A percentile compares a stretch with the other conserved stretches of the same genome.
phyloP scores from a whole-genome alignment of 2,797 vertebrate species.

The Vultur gryphus region DNA sequence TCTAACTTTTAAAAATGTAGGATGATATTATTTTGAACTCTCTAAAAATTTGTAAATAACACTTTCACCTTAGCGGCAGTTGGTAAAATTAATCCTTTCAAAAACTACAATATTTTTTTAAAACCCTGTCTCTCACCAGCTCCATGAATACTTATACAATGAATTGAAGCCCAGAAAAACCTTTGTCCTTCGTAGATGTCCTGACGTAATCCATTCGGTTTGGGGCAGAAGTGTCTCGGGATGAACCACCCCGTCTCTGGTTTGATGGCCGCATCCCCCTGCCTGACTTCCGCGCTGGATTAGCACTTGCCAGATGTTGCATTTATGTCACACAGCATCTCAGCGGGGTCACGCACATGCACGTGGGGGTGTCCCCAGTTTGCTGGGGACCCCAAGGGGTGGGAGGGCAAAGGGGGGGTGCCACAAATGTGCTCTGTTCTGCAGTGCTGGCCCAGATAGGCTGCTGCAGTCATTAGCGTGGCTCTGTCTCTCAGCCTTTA shows the following conservation, averaged over 20 bases:
- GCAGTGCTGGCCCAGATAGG: neutral
- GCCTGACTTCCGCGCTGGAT: neutral
- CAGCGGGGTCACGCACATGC: neutral
- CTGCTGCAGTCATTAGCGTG: neutral
- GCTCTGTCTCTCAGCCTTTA: neutral
- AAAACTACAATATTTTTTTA: neutral
- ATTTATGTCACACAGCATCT: neutral
- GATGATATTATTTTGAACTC: neutral
- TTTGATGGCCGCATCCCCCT: neutral
- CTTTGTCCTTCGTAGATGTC: neutral
- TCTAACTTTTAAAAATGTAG: neutral
- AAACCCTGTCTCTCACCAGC: neutral
- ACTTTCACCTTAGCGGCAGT: neutral
- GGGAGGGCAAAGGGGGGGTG: neutral
- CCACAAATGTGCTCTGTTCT: neutral
- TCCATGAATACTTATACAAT: neutral
- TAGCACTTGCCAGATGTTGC: neutral
- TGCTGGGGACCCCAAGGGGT: neutral
- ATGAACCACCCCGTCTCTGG: no score
- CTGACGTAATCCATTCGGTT: neutral
- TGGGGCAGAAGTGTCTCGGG: fast-evolving
- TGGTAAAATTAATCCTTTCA: neutral
- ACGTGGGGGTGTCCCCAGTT: neutral
- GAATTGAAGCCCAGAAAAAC: neutral
- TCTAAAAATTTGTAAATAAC: neutral